A percentile compares a stretch with the other conserved stretches of the same genome.
Evolutionary conservation across 2,797 vertebrate species (phyloP).

Genomic region (Schizopygopsis pylzovi): DNA sequence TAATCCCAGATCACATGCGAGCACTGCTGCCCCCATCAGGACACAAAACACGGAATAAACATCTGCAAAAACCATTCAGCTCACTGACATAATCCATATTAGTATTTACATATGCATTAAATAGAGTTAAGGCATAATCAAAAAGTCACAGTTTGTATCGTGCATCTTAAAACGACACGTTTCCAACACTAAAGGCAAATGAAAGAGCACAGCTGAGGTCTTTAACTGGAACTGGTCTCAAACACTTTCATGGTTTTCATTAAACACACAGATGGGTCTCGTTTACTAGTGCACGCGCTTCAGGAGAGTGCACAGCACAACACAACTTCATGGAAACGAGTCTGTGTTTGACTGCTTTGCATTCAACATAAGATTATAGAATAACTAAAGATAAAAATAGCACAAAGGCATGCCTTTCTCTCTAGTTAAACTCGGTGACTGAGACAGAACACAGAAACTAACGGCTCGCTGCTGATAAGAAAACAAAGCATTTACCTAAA

Average conservation of each 20-base stretch:
- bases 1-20: constrained; percentile 31
- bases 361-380: not conserved
- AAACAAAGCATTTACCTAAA: not conserved
- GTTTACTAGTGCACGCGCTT: not conserved
- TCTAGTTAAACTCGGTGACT: not conserved
- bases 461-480: not conserved
- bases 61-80: not conserved
- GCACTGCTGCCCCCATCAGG: constrained; percentile 67
- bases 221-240: not conserved
- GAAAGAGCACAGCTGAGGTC: not conserved
- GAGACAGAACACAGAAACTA: not conserved
- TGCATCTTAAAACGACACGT: not conserved
- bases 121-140: not conserved
- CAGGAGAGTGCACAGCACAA: not conserved
- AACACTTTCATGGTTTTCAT: not conserved
- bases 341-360: not conserved
- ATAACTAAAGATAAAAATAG: not conserved
- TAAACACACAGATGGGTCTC: constrained; percentile 8
- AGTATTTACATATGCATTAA: not conserved
- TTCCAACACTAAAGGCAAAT: not conserved
- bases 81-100: not conserved
- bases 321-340: not conserved
- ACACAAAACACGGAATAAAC: not conserved
- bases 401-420: not conserved
- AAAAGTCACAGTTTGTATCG: not conserved